phyloP scores from a whole-genome alignment of 2,113 vertebrate species.

The Daphoenositta chrysoptera region DNA sequence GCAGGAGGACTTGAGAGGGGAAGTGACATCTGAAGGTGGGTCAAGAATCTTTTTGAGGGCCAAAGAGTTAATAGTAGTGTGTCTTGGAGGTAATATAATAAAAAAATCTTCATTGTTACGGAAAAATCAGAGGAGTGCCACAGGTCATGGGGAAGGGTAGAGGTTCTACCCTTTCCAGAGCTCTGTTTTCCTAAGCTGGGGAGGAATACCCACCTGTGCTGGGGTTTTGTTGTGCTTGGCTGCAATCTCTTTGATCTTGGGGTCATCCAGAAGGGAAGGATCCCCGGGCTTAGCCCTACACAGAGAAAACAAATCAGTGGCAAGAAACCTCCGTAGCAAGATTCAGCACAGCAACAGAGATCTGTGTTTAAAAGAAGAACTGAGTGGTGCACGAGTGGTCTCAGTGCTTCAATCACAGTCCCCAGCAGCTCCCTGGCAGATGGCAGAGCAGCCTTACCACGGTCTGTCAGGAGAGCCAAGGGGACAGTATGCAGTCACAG shows the following conservation, averaged over 20 bases:
- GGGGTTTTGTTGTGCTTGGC: constrained; percentile 80
- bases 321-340: neutral
- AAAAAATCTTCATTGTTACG: neutral
- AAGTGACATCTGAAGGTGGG: neutral
- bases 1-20: neutral
- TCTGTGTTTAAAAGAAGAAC: no score
- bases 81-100: neutral
- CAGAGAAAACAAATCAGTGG: neutral
- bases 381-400: neutral
- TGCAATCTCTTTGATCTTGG: constrained; percentile 81
- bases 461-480: constrained; percentile 89
- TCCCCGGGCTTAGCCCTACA: constrained; percentile 77
- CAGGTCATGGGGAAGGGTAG: neutral
- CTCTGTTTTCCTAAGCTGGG: neutral
- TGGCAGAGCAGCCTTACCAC: constrained; percentile 77
- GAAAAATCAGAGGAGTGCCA: neutral
- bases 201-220: constrained; percentile 76
- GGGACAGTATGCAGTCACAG: constrained; percentile 90
- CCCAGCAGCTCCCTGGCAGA: neutral
- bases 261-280: constrained; percentile 79
- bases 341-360: neutral
- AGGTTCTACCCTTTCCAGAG: neutral
- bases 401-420: neutral
- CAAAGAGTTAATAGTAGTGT: neutral
- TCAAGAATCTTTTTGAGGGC: neutral